phyloP scores from a whole-genome alignment of 1,140 invertebrate genomes.

The Drepana arcuata region DNA sequence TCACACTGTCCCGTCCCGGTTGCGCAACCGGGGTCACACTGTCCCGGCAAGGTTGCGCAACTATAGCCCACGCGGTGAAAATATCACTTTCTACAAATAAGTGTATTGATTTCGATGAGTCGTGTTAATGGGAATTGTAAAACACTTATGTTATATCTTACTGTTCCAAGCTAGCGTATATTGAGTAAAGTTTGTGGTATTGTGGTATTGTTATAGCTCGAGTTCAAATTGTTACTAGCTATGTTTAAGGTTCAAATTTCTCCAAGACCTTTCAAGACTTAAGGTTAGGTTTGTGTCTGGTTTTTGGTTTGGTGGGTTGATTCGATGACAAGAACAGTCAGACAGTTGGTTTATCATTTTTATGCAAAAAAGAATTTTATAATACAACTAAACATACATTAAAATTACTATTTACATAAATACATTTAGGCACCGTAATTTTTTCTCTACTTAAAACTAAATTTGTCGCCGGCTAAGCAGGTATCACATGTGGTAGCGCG shows the following conservation, averaged over 20 bases:
- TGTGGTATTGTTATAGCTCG: no score
- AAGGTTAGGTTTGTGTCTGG: no score
- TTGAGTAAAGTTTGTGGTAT: no score
- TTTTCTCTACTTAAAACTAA: conserved; percentile 68
- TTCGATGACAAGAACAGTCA: no score
- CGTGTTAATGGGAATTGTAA: no score
- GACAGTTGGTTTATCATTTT: conserved; percentile 50
- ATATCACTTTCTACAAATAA: conserved; percentile 61
- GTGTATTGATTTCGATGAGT: no score
- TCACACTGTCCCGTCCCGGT: conserved; percentile 38
- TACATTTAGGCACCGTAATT: conserved; percentile 72
- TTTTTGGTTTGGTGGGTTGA: no score
- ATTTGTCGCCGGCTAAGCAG: conserved; percentile 61
- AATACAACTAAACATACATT: conserved; percentile 64
- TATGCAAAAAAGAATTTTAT: conserved; percentile 69
- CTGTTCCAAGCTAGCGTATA: no score
- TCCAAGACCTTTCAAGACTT: no score
- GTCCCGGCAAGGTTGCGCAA: conserved; percentile 36
- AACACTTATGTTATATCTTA: no score
- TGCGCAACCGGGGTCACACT: conserved; percentile 32
- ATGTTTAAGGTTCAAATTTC: no score
- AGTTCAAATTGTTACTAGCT: no score
- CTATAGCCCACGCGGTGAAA: conserved; percentile 41
- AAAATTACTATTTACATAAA: conserved; percentile 73
- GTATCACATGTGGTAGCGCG: conserved; percentile 61